Evolutionary conservation across 2,113 vertebrate species (phyloP).

Genomic region (Martes martes): DNA sequence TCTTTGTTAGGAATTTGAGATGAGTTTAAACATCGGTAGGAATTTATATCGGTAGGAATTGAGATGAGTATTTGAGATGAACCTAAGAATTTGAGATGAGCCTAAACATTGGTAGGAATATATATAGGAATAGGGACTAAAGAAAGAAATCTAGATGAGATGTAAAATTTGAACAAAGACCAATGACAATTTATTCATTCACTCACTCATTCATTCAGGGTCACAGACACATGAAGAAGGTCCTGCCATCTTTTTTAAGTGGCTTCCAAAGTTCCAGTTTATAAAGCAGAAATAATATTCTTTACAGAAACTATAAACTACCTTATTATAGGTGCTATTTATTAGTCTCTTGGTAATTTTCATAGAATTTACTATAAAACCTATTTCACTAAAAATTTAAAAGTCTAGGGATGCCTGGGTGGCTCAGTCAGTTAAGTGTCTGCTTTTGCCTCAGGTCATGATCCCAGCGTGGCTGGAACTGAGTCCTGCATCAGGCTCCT

Average conservation of each 20-base stretch:
- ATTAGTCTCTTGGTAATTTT: background rate
- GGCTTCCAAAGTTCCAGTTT: background rate
- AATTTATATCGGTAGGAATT: background rate
- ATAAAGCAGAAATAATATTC: background rate
- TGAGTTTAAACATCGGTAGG: background rate
- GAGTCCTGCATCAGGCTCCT: too few species aligned
- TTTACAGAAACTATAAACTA: background rate
- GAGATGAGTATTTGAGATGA: background rate
- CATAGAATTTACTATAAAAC: background rate
- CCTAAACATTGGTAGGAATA: background rate
- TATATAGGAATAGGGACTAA: background rate
- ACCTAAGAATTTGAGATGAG: background rate
- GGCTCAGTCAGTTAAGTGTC: too few species aligned
- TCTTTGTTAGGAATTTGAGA: background rate
- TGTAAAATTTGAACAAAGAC: background rate
- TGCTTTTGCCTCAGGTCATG: too few species aligned
- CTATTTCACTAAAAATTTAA: background rate
- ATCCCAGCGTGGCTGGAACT: too few species aligned
- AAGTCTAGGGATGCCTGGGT: background rate
- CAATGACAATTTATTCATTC: background rate
- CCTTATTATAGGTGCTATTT: background rate
- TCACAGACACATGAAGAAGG: background rate
- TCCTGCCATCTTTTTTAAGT: background rate
- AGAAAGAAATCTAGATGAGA: background rate
- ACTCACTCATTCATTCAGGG: background rate